Evolutionary conservation across 2,797 vertebrate genomes (phyloP).

Genomic region (Austrolebias charrua): DNA sequence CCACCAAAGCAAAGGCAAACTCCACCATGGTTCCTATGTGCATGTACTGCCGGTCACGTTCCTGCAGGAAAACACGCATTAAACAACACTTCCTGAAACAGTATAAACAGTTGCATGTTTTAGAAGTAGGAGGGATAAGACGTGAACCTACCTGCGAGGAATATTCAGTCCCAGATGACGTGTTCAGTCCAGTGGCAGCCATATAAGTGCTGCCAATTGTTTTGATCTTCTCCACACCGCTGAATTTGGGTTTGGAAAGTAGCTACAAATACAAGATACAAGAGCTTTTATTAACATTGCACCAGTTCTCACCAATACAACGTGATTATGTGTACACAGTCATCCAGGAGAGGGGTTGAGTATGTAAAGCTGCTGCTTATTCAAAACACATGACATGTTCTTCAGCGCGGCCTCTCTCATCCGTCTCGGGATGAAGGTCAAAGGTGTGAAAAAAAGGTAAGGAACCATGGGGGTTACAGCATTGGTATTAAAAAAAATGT

Average conservation of each 20-base stretch:
- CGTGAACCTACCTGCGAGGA: constrained; percentile 79
- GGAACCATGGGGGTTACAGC: too few species aligned
- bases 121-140: neutral
- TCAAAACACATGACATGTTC: too few species aligned
- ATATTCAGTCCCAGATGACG: constrained; percentile 84
- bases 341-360: too few species aligned
- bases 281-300: too few species aligned
- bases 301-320: too few species aligned
- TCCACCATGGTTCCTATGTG: constrained; percentile 98
- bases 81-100: neutral
- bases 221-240: constrained; percentile 98
- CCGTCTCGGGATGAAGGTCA: too few species aligned
- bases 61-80: constrained; percentile 70
- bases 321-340: too few species aligned
- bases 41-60: constrained; percentile 95
- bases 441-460: too few species aligned
- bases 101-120: neutral
- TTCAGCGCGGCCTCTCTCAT: too few species aligned
- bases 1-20: constrained; percentile 96
- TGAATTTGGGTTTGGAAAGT: constrained; percentile 97
- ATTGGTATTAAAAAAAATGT: too few species aligned
- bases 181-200: constrained; percentile 95
- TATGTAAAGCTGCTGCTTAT: too few species aligned
- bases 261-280: constrained; percentile 78
- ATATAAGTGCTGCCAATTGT: constrained; percentile 99